Evolutionary conservation across 2,888 invertebrate genomes (phyloP), one percentile per base, ranked within the genome.

Genomic region (Himalopsyche tibetana): DNA sequence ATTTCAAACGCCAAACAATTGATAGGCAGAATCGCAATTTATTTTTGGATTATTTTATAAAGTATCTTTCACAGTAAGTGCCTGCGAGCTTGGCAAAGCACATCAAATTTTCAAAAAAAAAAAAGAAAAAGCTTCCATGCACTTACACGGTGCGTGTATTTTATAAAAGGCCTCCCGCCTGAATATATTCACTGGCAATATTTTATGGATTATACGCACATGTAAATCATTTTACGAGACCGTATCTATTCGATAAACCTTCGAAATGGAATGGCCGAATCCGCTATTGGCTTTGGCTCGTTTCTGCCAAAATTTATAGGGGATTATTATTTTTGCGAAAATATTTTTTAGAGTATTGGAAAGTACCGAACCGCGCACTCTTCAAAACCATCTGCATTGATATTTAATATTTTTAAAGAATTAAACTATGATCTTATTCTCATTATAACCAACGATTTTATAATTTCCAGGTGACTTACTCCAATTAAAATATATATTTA

Each of bases 161-260:
- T 63, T 63, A 63, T 19, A 63, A 63, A 63, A 63, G 63, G 19
- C 63, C 63, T 19, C 63, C 8, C 28, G 63, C 28, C 63, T 63
- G 28, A 63, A 63, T 63, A 63, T 63, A 63, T 63, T 19, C 28
- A 8, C n/a, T 19, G 63, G 80, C 69, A 82, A 69, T 82, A 85
- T 85, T 85, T 85, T 85, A 82, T 63, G 63, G 63, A 63, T 63
- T 63, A 63, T 63, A 63, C 63, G 19, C 63, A 63, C 63, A 88
- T 88, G 88, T 86, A 86, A 88, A 88, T 88, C 85, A 86, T 86
- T 86, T 85, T 86, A 86, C 85, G 86, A 88, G 88, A 86, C 88
- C 88, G 86, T 88, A 86, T 86, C 86, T 86, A 84, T 86, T 79
- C 86, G 88, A 86, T 88, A 86, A 88, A 85, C 80, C 86, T 38